These are phyloP conservation scores for Hystrix brachyura DNA, from an alignment of 2,113 vertebrate genomes.

Conservation along the genomic window DNA sequence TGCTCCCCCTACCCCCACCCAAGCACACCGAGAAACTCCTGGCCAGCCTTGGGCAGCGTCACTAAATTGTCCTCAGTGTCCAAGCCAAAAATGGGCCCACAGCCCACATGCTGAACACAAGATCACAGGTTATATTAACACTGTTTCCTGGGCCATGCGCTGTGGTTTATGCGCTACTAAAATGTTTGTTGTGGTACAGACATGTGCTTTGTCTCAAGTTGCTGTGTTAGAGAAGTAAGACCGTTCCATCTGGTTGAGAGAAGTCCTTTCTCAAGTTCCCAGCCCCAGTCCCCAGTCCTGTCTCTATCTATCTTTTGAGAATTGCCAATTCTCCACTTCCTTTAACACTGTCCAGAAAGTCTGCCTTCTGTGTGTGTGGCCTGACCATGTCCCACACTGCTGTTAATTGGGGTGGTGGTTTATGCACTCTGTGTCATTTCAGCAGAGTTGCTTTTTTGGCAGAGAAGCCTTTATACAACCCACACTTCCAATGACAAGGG, in stretches of 20 bases:
- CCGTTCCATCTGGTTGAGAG: slow-evolving; percentile 64
- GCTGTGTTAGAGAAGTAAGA: slow-evolving; percentile 49
- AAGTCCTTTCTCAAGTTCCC: slow-evolving; percentile 56
- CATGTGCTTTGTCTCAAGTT: slow-evolving; percentile 77
- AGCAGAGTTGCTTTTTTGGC: slow-evolving; percentile 88
- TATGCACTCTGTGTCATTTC: slow-evolving; percentile 86
- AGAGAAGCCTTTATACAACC: slow-evolving; percentile 83
- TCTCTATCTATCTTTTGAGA: slow-evolving; percentile 76
- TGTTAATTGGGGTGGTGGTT: slow-evolving; percentile 85
- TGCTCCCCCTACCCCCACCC: rapidly evolving
- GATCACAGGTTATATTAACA: not conserved
- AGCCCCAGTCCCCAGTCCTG: not conserved
- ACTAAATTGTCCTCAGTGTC: not conserved
- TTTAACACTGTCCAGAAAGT: slow-evolving; percentile 87
- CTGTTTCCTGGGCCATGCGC: not conserved
- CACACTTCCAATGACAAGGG: slow-evolving; percentile 83
- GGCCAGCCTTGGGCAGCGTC: too few relatives aligned
- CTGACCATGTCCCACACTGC: slow-evolving; percentile 85
- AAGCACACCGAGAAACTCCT: not conserved
- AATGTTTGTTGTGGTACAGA: slow-evolving; percentile 67
- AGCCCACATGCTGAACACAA: not conserved
- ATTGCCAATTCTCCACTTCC: slow-evolving; percentile 74
- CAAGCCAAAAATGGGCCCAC: not conserved
- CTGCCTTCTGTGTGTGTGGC: slow-evolving; percentile 84
- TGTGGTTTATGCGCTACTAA: slow-evolving; percentile 46